phyloP scores from a whole-genome alignment of 2,797 vertebrate genomes.

The Neoniphon sammara region DNA sequence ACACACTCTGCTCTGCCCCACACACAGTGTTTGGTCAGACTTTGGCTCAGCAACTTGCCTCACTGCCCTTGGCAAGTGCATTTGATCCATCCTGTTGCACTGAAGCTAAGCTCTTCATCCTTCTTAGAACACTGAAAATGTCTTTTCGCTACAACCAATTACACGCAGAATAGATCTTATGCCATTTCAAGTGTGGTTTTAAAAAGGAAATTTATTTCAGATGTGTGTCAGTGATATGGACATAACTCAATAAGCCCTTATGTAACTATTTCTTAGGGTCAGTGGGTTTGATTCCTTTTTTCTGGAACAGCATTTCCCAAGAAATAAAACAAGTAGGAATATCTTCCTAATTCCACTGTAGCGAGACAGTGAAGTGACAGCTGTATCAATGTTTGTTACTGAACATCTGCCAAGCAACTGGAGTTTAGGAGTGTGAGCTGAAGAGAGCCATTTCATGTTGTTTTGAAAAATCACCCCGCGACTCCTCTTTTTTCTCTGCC shows the following conservation, averaged over 20 bases:
- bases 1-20: constrained; percentile 13
- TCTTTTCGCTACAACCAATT: constrained; percentile 22
- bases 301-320: constrained; percentile 17
- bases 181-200: constrained; percentile 18
- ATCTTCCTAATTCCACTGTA: not conserved
- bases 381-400: constrained; percentile 27
- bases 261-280: constrained; percentile 38
- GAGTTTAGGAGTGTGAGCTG: not conserved
- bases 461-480: not conserved
- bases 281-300: constrained; percentile 34
- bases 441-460: not conserved
- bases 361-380: constrained; percentile 10
- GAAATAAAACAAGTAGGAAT: constrained; percentile 19
- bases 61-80: constrained; percentile 30
- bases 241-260: constrained; percentile 26
- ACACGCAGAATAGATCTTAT: constrained; percentile 24
- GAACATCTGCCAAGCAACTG: constrained; percentile 1
- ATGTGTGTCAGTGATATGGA: constrained; percentile 31
- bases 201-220: constrained; percentile 46
- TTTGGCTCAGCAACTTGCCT: constrained; percentile 37
- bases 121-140: constrained; percentile 33
- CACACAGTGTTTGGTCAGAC: constrained; percentile 46
- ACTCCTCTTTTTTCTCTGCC: not conserved
- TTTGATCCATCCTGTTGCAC: constrained; percentile 27
- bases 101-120: constrained; percentile 39